Conservation (phyloP, 1,140 invertebrate genomes). For the Macrocentrus cingulum region DNA sequence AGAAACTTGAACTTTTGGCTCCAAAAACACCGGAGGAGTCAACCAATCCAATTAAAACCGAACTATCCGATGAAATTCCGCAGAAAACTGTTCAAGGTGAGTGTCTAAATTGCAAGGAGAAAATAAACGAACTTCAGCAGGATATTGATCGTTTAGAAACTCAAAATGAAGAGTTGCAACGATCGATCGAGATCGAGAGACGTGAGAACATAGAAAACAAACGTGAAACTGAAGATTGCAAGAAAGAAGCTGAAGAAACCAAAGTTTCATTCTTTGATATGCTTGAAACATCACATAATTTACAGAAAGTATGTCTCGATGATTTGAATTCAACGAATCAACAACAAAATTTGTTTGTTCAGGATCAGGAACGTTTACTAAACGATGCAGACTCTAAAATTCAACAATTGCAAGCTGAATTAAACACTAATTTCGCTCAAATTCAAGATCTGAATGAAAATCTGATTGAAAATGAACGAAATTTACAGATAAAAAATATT, state of each 20-base stretch:
- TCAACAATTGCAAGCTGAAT: neutral
- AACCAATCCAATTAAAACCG: slow-evolving; percentile 66
- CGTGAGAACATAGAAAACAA: neutral
- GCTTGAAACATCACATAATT: neutral
- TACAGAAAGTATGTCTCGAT: neutral
- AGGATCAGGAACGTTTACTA: slow-evolving; percentile 28
- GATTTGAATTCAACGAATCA: neutral
- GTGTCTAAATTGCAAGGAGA: slow-evolving; percentile 30
- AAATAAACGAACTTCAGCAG: slow-evolving; percentile 45
- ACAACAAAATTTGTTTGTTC: slow-evolving; percentile 11
- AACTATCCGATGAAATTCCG: slow-evolving; percentile 46
- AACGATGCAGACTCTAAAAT: neutral
- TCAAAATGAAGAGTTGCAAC: slow-evolving; percentile 38
- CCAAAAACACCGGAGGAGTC: slow-evolving; percentile 67
- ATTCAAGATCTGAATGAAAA: slow-evolving; percentile 48
- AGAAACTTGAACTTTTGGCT: slow-evolving; percentile 64
- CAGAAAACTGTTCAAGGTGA: slow-evolving; percentile 33
- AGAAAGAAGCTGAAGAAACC: neutral
- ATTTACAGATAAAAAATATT: neutral
- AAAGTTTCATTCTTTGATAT: slow-evolving; percentile 10
- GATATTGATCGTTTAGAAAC: slow-evolving; percentile 48
- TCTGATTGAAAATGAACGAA: slow-evolving; percentile 31
- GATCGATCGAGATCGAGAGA: neutral
- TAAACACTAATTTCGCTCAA: too few relatives aligned
- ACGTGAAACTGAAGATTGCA: slow-evolving; percentile 7